Base-by-base conservation (phyloP, 2,113 vertebrate species). In the Pelmatolapia mariae region DNA sequence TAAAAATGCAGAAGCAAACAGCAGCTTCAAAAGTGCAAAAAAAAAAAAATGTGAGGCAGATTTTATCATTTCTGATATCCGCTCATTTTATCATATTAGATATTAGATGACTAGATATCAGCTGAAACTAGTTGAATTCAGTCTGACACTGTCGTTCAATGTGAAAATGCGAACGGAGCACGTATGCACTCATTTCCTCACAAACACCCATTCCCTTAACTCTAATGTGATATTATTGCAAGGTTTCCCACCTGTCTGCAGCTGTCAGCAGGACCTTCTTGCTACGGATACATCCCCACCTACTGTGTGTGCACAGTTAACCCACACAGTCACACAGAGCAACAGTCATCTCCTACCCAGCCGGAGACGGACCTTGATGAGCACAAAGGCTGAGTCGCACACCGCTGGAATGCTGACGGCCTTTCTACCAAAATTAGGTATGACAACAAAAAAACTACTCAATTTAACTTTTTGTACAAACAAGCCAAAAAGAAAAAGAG, bases 181-280 rank as follows among this genome's bases (percentile, higher is more conserved):
- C 6, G 26, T 26, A 33, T 59, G 13, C 73, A 59, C 84, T 47
- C 86, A 86, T 31, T 83, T 68, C 82, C 12, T 22, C 52, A 43
- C 38, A 66, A 82, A 86, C 76, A 36, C 83, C 22, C 84, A 57
- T 29, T 57, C 63, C 57, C 18, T 54, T 43, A 86, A 88, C 86
- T 84, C 56, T 84, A 31, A 71, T 86, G 83, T 50, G 43, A 50
- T 89, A 83, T 93, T 91, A 90, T 89, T 90, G 53, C 87, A 89
- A 83, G 86, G 76, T 88, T 92, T 91, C 68, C 89, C 92, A 94
- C 93, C 92, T 93, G 94, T 95, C 89, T 89, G 59, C 86, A 82
- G 87, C 90, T 92, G 89, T 94, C 92, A 91, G 88, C 86, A 80
- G 71, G 71, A 43, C 87, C 57, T 80, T 92, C 82, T 31, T 79